phyloP scores from a whole-genome alignment of 2,888 invertebrate species.

The Enchytraeus crypticus region DNA sequence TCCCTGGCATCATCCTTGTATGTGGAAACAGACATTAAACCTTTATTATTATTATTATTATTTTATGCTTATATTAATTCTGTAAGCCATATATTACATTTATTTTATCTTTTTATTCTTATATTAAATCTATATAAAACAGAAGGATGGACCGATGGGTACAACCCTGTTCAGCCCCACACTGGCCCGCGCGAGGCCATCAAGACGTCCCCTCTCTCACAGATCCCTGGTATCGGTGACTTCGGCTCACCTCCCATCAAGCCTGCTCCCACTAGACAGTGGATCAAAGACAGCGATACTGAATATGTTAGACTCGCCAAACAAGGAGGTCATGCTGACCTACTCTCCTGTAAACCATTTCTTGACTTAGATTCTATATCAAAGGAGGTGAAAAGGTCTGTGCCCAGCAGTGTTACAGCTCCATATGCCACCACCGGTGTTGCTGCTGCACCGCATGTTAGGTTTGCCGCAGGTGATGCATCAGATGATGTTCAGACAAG shows the following conservation, averaged over 20 bases:
- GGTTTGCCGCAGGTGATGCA: too few relatives aligned
- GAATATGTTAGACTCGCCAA: conserved; percentile 43
- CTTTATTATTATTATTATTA: too few relatives aligned
- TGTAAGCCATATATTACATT: too few relatives aligned
- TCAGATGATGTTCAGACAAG: background rate
- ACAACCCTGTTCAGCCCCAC: background rate
- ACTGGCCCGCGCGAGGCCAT: conserved; percentile 53
- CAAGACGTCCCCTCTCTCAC: conserved; percentile 26
- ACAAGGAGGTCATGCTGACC: conserved; percentile 42
- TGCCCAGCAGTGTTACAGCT: too few relatives aligned
- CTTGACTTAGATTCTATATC: too few relatives aligned
- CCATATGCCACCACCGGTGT: too few relatives aligned
- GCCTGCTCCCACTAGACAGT: background rate
- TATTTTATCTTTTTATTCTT: background rate
- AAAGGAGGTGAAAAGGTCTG: too few relatives aligned
- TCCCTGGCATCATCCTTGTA: too few relatives aligned
- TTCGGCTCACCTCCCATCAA: background rate
- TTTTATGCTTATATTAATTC: too few relatives aligned
- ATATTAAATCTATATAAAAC: background rate
- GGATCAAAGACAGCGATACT: conserved; percentile 37
- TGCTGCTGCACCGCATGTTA: too few relatives aligned
- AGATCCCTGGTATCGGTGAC: conserved; percentile 1
- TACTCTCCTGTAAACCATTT: conserved; percentile 32
- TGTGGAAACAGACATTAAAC: too few relatives aligned
- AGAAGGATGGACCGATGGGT: background rate